Evolutionary conservation across 2,888 invertebrate species (phyloP), one percentile per base, ranked within the genome.

Genomic region (Eulithis testata): DNA sequence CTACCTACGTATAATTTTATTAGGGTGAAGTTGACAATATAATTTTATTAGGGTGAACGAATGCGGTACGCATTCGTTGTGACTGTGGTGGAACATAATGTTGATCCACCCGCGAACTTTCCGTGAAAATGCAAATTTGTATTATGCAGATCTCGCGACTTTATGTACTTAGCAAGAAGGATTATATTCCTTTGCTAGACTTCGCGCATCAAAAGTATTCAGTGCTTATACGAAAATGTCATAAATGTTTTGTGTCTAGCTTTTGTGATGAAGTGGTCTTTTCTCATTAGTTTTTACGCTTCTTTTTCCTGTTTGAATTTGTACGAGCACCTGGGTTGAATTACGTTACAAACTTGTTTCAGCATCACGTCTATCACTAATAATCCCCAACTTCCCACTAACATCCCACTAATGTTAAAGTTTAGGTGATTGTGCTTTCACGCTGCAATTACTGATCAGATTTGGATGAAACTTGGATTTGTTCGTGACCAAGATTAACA

Each of bases 241-340:
- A 75, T 78, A 81, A 81, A 79, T 77, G 78, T 77, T 77, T 81
- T 76, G 68, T 71, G 75, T 76, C 75, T 76, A 79, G 78, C 78
- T 80, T 77, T 73, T 62, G 74, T 74, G 76, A 76, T 73, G 76
- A 73, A 76, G 74, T 73, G 70, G 65, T 65, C 66, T 73, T 73
- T 76, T 77, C 78, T 80, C 78, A 79, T 81, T 81, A 80, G 69
- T 75, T 78, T 77, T 79, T 78, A 75, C 78, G 77, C 75, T 67
- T 75, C 72, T 77, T 58, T 73, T 72, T 74, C 65, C 71, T 74
- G 76, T 75, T 74, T 67, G 68, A 73, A 72, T 72, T 75, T 73
- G 58, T 77, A 76, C 11, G 40, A 53, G 53, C 40, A 53, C 40
- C 53, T 53, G 11, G 14, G 14, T 53, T 40, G 37, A 40, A 37